Conservation (phyloP, 2,888 invertebrate genomes). For the Sympetrum striolatum region DNA sequence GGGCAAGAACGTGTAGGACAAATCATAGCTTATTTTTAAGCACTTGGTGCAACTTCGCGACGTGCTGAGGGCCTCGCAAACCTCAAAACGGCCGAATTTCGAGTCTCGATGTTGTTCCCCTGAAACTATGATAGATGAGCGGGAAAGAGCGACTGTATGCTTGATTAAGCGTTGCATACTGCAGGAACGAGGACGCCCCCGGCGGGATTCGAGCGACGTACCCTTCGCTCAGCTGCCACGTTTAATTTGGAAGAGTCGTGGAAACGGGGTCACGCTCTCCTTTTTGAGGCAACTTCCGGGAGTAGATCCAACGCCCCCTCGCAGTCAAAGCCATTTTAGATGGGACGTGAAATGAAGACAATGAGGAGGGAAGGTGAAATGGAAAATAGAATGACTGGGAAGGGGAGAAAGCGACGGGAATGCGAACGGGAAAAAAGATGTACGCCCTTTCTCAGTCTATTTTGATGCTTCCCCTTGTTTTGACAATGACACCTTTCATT, state of each 20-base stretch:
- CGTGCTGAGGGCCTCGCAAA: not conserved
- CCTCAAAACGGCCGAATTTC: not conserved
- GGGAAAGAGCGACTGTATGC: not conserved
- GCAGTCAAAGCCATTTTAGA: not conserved
- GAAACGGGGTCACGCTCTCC: conserved; percentile 23
- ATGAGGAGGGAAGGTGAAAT: not conserved
- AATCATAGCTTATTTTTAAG: not conserved
- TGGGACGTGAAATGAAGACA: not conserved
- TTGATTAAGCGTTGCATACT: not conserved
- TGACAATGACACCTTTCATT: too few relatives aligned
- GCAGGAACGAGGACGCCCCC: conserved; percentile 16
- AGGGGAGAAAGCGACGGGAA: not conserved
- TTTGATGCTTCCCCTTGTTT: not conserved
- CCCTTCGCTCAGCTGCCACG: not conserved
- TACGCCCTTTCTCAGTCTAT: not conserved
- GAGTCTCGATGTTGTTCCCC: not conserved
- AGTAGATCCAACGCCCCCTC: not conserved
- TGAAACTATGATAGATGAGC: not conserved
- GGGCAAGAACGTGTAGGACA: not conserved
- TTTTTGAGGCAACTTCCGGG: conserved; percentile 4
- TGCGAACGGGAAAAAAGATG: not conserved
- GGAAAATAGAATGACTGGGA: not conserved
- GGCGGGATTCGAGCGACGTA: not conserved
- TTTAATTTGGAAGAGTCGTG: not conserved
- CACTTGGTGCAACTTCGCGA: not conserved